These are phyloP conservation scores for Aphelinus certus DNA, from an alignment of 1,140 invertebrate species.

Conservation along the genomic window DNA sequence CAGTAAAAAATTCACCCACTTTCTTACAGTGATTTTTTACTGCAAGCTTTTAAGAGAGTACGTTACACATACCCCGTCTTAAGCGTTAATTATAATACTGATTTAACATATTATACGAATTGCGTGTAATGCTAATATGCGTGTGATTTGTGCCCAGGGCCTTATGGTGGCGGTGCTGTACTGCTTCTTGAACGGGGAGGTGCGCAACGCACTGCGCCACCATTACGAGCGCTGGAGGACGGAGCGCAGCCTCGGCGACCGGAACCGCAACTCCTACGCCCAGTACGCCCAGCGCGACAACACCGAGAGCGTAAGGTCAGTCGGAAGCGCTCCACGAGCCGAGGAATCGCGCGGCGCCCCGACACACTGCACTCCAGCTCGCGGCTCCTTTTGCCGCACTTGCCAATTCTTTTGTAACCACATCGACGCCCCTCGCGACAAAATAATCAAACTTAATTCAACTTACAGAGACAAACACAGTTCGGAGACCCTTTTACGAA, in stretches of 20 bases:
- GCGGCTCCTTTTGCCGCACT: not conserved
- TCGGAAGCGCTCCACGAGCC: not conserved
- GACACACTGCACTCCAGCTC: not conserved
- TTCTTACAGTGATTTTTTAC: too few species aligned
- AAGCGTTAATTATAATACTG: not conserved
- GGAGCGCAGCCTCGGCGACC: conserved; percentile 67
- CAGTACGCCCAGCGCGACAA: conserved; percentile 82
- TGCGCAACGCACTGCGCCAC: conserved; percentile 84
- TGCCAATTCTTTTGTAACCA: too few species aligned
- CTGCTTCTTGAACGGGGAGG: conserved; percentile 93
- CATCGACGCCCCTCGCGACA: too few species aligned
- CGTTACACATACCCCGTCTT: not conserved
- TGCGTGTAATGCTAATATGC: not conserved
- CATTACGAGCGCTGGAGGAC: conserved; percentile 83
- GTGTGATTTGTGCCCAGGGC: conserved; percentile 69
- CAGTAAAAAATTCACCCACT: too few species aligned
- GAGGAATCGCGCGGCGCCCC: conserved; percentile 1
- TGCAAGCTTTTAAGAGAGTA: not conserved
- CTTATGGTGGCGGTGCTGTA: conserved; percentile 88
- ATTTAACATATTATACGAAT: not conserved
- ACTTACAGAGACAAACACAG: too few species aligned
- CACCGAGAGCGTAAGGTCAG: conserved; percentile 82
- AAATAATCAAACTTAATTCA: too few species aligned
- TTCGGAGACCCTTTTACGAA: too few species aligned
- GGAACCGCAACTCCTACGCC: conserved; percentile 73